phyloP scores from a whole-genome alignment of 2,888 invertebrate genomes.

The Sepioteuthis lessoniana region DNA sequence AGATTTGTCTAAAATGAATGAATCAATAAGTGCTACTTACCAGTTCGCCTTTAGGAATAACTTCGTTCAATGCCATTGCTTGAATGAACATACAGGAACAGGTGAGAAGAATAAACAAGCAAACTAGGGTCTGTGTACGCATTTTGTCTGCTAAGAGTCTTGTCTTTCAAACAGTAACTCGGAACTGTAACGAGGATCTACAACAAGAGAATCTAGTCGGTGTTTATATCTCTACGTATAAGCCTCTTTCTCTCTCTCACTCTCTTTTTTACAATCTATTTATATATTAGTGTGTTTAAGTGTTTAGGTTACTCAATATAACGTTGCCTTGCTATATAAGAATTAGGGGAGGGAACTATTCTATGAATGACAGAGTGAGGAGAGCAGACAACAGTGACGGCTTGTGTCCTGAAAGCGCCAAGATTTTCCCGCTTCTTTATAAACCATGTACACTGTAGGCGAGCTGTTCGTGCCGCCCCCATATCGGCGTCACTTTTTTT shows the following conservation, averaged over 20 bases:
- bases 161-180: neutral
- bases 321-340: no score
- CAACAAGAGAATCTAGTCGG: neutral
- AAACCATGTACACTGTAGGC: neutral
- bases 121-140: neutral
- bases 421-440: neutral
- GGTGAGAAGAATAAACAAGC: neutral
- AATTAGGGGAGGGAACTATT: no score
- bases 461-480: neutral
- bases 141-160: neutral
- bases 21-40: neutral
- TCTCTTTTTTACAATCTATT: neutral
- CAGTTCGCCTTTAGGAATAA: neutral
- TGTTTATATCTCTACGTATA: neutral
- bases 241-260: no score
- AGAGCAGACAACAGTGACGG: neutral
- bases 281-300: neutral
- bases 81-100: neutral
- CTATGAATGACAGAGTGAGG: no score
- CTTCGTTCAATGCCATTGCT: constrained; percentile 38
- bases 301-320: no score
- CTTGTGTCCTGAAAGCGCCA: neutral
- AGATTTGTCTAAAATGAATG: neutral
- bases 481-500: neutral
- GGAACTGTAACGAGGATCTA: neutral